Evolutionary conservation across 2,888 invertebrate species (phyloP).

Genomic region (Phaonia tiefii): DNA sequence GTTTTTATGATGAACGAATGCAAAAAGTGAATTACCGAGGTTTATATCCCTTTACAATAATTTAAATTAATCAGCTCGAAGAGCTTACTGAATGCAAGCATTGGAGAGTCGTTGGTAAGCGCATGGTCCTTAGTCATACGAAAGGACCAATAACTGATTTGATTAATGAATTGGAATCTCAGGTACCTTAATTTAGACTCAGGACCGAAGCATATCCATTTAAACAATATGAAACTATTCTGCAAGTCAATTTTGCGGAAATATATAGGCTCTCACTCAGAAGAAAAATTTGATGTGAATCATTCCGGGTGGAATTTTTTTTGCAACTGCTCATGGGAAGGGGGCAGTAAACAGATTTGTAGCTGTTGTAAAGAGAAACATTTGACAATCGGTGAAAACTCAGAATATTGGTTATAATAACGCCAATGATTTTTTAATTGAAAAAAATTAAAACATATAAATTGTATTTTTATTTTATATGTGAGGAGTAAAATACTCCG

Average conservation of each 20-base stretch:
- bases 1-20: no score
- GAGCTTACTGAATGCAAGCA: constrained; percentile 49
- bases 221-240: neutral
- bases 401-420: constrained; percentile 44
- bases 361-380: constrained; percentile 50
- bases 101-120: constrained; percentile 39
- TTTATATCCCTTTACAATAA: constrained; percentile 47
- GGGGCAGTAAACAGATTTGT: constrained; percentile 52
- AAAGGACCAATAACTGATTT: no score
- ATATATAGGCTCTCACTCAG: constrained; percentile 49
- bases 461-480: constrained; percentile 33
- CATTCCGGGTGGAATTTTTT: constrained; percentile 48
- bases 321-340: constrained; percentile 54
- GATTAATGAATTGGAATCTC: no score
- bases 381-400: constrained; percentile 56
- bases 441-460: constrained; percentile 33
- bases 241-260: constrained; percentile 55
- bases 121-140: no score
- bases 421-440: constrained; percentile 36
- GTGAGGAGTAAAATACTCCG: no score
- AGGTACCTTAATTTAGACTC: constrained; percentile 47
- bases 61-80: constrained; percentile 38
- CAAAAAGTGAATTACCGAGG: constrained; percentile 41
- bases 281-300: constrained; percentile 40
- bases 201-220: constrained; percentile 1